Evolutionary conservation across 92 coral and sea anemone genomes (phyloP).

Genomic region (Palythoa grandis): DNA sequence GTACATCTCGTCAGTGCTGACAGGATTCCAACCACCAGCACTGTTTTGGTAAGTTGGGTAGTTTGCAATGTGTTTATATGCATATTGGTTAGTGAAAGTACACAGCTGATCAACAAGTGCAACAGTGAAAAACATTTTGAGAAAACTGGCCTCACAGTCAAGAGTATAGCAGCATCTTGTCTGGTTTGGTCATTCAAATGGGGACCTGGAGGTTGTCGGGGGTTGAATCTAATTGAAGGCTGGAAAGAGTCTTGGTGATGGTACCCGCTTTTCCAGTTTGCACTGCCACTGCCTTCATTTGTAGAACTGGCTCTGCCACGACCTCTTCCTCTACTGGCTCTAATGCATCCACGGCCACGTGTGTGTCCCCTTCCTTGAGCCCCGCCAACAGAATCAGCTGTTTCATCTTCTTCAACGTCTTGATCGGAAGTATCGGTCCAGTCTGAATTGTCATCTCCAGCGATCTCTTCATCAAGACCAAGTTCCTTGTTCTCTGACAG

Average conservation of each 20-base stretch:
- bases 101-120: conserved; percentile 35
- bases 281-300: conserved; percentile 20
- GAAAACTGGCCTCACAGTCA: conserved; percentile 28
- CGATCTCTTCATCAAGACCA: conserved; percentile 44
- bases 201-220: conserved; percentile 13
- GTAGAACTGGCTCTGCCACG: conserved; percentile 26
- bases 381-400: conserved; percentile 23
- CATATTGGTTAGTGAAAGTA: conserved; percentile 29
- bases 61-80: conserved; percentile 32
- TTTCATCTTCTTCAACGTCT: conserved; percentile 32
- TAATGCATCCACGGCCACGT: conserved; percentile 9
- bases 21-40: too few relatives aligned
- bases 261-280: conserved; percentile 39
- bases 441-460: conserved; percentile 22
- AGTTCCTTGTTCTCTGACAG: conserved; percentile 37
- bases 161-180: conserved; percentile 11
- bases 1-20: conserved; percentile 2
- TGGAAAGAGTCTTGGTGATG: conserved; percentile 3
- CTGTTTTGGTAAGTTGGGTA: neutral
- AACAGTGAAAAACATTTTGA: conserved; percentile 23
- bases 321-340: neutral
- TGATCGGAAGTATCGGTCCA: conserved; percentile 14
- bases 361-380: conserved; percentile 9
- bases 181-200: conserved; percentile 20
- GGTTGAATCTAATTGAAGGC: conserved; percentile 25